Conservation (phyloP, 1,140 invertebrate genomes). For the Anoplolepis gracilipes region DNA sequence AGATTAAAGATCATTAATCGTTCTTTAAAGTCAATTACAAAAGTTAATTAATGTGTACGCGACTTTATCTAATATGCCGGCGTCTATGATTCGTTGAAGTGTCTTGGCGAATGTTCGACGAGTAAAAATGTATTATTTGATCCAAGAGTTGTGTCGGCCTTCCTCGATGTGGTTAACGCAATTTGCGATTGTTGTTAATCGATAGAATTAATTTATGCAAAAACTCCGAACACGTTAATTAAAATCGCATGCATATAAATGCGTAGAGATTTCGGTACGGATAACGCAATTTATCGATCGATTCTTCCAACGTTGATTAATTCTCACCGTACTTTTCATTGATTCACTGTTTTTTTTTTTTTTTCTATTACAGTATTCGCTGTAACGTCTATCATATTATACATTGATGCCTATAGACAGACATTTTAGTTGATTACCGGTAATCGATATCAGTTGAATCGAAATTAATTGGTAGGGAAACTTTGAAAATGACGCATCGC, state of each 20-base stretch:
- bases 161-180: constrained; percentile 18
- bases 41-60: constrained; percentile 21
- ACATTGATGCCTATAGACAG: too few relatives aligned
- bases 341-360: not conserved
- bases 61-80: constrained; percentile 9
- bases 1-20: constrained; percentile 1
- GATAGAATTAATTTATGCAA: constrained; percentile 24
- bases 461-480: not conserved
- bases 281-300: not conserved
- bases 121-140: constrained; percentile 42
- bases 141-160: constrained; percentile 43
- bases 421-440: not conserved
- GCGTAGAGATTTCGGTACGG: not conserved
- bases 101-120: constrained; percentile 35
- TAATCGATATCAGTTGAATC: not conserved
- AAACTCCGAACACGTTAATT: not conserved
- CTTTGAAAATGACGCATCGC: not conserved
- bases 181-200: constrained; percentile 26
- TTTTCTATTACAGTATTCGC: not conserved
- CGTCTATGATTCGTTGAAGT: constrained; percentile 3
- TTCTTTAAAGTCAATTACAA: not conserved
- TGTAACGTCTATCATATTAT: too few relatives aligned
- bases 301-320: constrained; percentile 35
- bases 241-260: not conserved
- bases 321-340: not conserved